Evolutionary conservation across 2,113 vertebrate species (phyloP), one percentile per base, ranked within the genome.

Genomic region (Piprites chloris): DNA sequence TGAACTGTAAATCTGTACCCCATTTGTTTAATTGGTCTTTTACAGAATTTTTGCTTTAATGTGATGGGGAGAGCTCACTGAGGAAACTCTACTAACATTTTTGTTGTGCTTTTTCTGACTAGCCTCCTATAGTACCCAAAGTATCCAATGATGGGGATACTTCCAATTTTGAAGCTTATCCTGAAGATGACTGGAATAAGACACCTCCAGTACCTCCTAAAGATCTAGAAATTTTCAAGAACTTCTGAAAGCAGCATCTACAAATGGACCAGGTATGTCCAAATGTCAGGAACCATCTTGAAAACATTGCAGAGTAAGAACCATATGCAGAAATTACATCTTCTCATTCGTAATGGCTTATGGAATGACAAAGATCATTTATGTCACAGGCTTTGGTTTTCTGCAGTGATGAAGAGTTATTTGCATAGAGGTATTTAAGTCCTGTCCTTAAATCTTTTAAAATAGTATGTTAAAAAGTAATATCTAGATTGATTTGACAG

Each of bases 101-200:
- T 67, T 69, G 7, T 89, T 89, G 14, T 89, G 14, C 41, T 89
- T 85, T 6, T 85, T 90, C 62, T 94, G 83, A 50, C 14, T 93
- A 99, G 99, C 99, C 99, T 63, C 99, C 99, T 52, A 99, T 99
- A 32, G 96, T 99, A 47, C 99, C 99, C 2, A 99, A 99, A 89
- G 97, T 99, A 11, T 98, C 98, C 37, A 98, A 99, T 3, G 99
- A 99, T 23, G 99, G 99, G 0, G 99, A 99, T 96, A 99, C 98
- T 6, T 99, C 99, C 23, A 99, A 99, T 98, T 99, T 99, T n/a
- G 99, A 99, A 55, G 97, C 98, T 6, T 99, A 99, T 73, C 99
- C 99, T 6, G 99, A 99, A 79, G 98, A 98, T 7, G 99, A 99
- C 82, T 99, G 99, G 99, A 99, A 98, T 77, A 98, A 98, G 33